phyloP scores from a whole-genome alignment of 2,797 vertebrate species.

The Rhynchotus rufescens region DNA sequence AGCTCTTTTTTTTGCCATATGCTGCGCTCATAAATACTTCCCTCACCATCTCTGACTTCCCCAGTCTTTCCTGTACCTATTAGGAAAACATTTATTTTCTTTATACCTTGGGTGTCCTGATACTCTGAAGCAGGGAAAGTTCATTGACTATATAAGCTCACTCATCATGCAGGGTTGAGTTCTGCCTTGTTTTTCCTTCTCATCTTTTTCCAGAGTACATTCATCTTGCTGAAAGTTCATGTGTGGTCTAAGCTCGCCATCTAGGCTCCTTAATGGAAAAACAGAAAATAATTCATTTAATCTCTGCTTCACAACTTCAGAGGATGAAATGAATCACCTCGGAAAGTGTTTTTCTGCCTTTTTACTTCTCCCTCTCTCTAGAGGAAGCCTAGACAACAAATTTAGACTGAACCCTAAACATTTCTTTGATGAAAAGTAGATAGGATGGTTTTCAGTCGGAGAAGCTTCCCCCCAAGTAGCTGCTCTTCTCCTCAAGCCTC shows the following conservation, averaged over 20 bases:
- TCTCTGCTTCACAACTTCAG: slow-evolving; percentile 24
- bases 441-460: neutral
- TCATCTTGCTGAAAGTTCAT: slow-evolving; percentile 41
- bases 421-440: neutral
- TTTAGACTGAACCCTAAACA: neutral
- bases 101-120: neutral
- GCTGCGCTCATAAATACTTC: neutral
- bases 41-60: neutral
- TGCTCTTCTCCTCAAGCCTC: neutral
- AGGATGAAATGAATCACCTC: slow-evolving; percentile 9
- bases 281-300: neutral
- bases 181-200: slow-evolving; percentile 31
- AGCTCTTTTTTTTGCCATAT: neutral
- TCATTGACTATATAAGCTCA: slow-evolving; percentile 1
- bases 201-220: slow-evolving; percentile 35
- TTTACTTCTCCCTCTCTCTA: neutral
- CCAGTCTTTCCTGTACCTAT: neutral
- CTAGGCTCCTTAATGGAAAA: slow-evolving; percentile 48
- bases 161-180: neutral
- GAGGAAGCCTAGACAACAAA: slow-evolving; percentile 2
- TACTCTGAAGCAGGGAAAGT: neutral
- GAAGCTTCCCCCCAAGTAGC: neutral
- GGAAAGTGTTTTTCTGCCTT: neutral
- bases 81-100: slow-evolving; percentile 21
- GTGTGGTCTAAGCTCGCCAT: slow-evolving; percentile 68